Evolutionary conservation across 2,888 invertebrate genomes (phyloP).

Genomic region (Allacma fusca): DNA sequence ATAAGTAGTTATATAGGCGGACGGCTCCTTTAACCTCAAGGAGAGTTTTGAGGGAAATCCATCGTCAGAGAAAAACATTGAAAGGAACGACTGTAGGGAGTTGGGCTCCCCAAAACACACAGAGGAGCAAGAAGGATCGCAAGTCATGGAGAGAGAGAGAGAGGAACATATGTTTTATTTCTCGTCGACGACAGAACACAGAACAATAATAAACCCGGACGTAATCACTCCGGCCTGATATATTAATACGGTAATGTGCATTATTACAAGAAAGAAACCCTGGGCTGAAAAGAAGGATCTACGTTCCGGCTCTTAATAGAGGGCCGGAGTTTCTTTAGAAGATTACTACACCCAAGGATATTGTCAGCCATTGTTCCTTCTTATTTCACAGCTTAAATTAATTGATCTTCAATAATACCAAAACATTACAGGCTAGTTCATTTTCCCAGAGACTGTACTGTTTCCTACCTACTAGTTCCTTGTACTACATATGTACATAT

Average conservation of each 20-base stretch:
- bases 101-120: background rate
- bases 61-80: no score
- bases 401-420: background rate
- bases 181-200: conserved; percentile 40
- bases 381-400: background rate
- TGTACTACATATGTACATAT: background rate
- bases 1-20: no score
- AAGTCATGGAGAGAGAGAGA: conserved; percentile 42
- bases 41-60: no score
- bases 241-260: conserved; percentile 11
- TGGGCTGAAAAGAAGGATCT: background rate
- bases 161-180: conserved; percentile 57
- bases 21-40: no score
- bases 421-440: background rate
- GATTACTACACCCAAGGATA: conserved; percentile 4
- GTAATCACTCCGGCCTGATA: conserved; percentile 8
- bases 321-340: background rate
- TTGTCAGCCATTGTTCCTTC: background rate
- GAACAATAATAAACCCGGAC: conserved; percentile 19
- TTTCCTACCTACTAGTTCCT: background rate
- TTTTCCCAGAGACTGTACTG: background rate
- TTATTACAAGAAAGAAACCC: background rate
- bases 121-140: background rate
- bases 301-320: background rate
- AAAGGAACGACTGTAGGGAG: background rate